These are phyloP conservation scores for Bombus soroeensis DNA, from an alignment of 1,140 invertebrate species.

Conservation along the genomic window DNA sequence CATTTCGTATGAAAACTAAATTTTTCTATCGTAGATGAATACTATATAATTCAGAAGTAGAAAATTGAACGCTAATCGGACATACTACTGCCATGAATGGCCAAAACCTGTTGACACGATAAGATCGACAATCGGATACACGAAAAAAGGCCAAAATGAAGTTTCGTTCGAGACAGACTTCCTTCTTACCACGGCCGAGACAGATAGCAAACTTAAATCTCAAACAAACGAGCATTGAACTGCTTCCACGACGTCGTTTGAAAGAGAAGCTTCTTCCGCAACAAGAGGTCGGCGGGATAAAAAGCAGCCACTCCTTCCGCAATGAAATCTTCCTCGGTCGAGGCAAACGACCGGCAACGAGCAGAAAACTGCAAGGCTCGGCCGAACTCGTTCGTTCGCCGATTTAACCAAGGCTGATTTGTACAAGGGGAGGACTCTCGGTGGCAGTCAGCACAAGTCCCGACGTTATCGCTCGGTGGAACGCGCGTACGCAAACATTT, in stretches of 20 bases:
- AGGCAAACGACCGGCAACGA: constrained; percentile 27
- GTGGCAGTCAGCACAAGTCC: constrained; percentile 38
- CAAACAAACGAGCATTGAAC: constrained; percentile 10
- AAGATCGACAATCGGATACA: no score
- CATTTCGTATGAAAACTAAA: no score
- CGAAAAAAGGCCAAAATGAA: no score
- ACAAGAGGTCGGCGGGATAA: not conserved
- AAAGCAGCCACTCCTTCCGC: constrained; percentile 1
- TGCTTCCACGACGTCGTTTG: not conserved
- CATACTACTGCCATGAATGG: no score
- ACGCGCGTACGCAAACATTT: constrained; percentile 75
- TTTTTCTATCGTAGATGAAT: no score
- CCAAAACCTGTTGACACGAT: no score
- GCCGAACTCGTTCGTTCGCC: not conserved
- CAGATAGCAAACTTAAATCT: not conserved
- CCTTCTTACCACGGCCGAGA: not conserved
- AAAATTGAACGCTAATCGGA: no score
- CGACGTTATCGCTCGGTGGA: constrained; percentile 57
- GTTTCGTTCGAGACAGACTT: not conserved
- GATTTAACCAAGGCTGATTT: constrained; percentile 10
- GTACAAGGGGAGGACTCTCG: not conserved
- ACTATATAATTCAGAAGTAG: no score
- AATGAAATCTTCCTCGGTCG: not conserved
- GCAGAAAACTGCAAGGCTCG: constrained; percentile 10
- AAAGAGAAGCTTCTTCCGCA: not conserved